phyloP scores from a whole-genome alignment of 1,140 invertebrate genomes.

The Leucophenga varia region DNA sequence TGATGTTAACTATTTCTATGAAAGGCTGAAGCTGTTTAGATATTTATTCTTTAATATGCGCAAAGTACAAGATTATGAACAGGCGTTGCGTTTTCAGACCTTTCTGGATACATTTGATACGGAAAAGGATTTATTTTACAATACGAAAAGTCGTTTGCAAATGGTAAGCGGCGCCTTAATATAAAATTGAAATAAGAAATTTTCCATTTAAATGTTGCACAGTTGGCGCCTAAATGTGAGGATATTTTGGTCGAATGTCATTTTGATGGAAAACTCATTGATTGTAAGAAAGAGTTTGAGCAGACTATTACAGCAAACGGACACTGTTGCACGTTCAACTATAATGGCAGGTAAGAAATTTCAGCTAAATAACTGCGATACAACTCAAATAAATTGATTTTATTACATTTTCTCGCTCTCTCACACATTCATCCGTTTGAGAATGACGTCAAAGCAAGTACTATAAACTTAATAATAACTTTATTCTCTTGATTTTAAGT shows the following conservation, averaged over 20 bases:
- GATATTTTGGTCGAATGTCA: slow-evolving; percentile 37
- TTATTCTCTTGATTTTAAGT: too few species aligned
- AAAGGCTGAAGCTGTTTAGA: slow-evolving; percentile 25
- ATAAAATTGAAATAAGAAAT: background rate
- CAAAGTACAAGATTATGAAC: slow-evolving; percentile 28
- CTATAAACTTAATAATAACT: too few species aligned
- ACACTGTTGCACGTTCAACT: slow-evolving; percentile 42
- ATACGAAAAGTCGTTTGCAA: slow-evolving; percentile 29
- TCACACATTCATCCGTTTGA: too few species aligned
- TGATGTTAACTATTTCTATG: slow-evolving; percentile 28
- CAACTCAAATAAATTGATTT: too few species aligned
- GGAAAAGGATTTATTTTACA: slow-evolving; percentile 35
- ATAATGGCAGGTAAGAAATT: slow-evolving; percentile 27
- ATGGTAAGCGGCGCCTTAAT: slow-evolving; percentile 12
- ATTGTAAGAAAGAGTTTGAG: slow-evolving; percentile 29
- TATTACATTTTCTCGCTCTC: too few species aligned
- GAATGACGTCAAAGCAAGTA: too few species aligned
- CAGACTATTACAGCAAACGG: slow-evolving; percentile 32
- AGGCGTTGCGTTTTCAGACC: slow-evolving; percentile 31
- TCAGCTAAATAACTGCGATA: too few species aligned
- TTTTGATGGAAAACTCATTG: slow-evolving; percentile 25
- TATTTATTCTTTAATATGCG: slow-evolving; percentile 23
- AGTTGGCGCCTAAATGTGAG: slow-evolving; percentile 41
- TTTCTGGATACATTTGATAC: slow-evolving; percentile 38
- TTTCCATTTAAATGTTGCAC: background rate